phyloP scores from a whole-genome alignment of 2,888 invertebrate genomes.

The Diloba caeruleocephala region DNA sequence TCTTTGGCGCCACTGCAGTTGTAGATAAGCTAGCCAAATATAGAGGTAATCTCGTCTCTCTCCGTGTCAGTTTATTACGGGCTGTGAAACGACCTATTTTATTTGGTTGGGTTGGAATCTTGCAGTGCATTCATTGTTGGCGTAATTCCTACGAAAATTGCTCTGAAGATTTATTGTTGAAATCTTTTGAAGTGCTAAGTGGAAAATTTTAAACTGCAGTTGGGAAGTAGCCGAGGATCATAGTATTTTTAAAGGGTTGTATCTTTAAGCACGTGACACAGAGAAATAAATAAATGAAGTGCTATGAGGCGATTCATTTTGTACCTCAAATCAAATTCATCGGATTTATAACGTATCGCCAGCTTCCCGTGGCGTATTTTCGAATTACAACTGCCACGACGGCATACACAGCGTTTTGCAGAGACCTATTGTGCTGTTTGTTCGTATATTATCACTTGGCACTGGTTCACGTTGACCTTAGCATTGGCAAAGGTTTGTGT shows the following conservation, averaged over 20 bases:
- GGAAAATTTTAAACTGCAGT: constrained; percentile 27
- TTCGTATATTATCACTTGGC: too few relatives aligned
- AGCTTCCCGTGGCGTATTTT: too few relatives aligned
- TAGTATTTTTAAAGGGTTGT: constrained; percentile 13
- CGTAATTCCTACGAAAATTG: constrained; percentile 36
- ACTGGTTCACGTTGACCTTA: too few relatives aligned
- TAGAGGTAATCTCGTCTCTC: constrained; percentile 79
- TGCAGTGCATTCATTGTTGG: constrained; percentile 51
- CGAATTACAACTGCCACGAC: too few relatives aligned
- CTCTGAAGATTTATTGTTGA: constrained; percentile 22
- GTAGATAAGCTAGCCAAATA: constrained; percentile 84
- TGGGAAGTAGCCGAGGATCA: constrained; percentile 2
- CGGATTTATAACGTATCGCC: too few relatives aligned
- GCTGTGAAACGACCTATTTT: constrained; percentile 72
- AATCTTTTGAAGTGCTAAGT: constrained; percentile 10
- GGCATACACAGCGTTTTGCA: too few relatives aligned
- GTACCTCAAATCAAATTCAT: too few relatives aligned
- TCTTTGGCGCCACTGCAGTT: constrained; percentile 63
- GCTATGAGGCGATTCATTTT: background rate
- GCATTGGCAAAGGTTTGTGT: too few relatives aligned
- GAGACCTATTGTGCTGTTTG: too few relatives aligned
- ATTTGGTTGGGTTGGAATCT: constrained; percentile 68
- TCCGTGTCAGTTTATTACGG: constrained; percentile 71
- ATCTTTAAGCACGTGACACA: constrained; percentile 4
- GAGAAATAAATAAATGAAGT: constrained; percentile 10